A percentile compares a stretch with the other conserved stretches of the same genome.
These are phyloP conservation scores for Thryonomys swinderianus DNA, from an alignment of 2,113 vertebrate species.

Conservation along the genomic window DNA sequence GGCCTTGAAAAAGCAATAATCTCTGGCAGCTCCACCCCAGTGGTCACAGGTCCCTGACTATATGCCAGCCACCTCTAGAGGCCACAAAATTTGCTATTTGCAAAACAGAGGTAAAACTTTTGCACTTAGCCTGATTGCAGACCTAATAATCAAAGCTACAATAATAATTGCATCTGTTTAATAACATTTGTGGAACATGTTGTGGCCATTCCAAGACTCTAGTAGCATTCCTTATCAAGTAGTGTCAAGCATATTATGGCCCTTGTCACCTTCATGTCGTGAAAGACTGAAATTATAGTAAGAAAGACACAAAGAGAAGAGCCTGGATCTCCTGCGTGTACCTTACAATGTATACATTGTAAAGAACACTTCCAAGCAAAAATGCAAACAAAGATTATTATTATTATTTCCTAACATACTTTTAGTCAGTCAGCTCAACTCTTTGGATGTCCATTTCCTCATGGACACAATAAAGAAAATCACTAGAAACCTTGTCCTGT, in stretches of 20 bases:
- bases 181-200: background rate
- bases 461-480: background rate
- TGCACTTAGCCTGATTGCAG: background rate
- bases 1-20: conserved; percentile 30
- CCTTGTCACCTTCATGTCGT: background rate
- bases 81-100: background rate
- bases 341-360: background rate
- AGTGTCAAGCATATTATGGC: background rate
- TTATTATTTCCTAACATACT: background rate
- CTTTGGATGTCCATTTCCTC: background rate
- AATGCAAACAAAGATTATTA: background rate
- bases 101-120: background rate
- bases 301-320: background rate
- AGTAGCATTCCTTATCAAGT: background rate
- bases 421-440: background rate
- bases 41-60: background rate
- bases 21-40: background rate
- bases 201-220: background rate
- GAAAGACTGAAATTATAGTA: conserved; percentile 11
- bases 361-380: background rate
- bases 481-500: background rate
- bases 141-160: background rate
- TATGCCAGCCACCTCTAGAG: background rate
- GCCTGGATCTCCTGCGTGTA: background rate
- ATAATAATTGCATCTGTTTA: conserved; percentile 3